These are phyloP conservation scores for Pteria penguin DNA, from an alignment of 2,888 invertebrate genomes.

Conservation along the genomic window DNA sequence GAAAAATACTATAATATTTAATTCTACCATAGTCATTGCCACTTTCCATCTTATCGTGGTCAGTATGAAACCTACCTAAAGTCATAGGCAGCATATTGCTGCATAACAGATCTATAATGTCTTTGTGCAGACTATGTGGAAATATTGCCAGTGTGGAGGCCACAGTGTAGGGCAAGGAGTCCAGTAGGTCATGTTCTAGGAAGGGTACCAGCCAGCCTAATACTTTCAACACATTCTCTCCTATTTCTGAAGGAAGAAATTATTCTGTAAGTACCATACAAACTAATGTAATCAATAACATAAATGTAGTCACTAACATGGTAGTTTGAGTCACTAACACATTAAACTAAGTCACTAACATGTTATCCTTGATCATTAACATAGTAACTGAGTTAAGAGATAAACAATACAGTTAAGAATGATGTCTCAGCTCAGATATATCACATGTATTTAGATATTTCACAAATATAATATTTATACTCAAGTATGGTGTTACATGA, in stretches of 20 bases:
- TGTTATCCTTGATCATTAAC: background rate
- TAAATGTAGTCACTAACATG: too few species aligned
- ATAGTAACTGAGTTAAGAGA: too few species aligned
- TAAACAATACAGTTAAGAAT: too few species aligned
- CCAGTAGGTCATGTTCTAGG: conserved; percentile 96
- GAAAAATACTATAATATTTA: too few species aligned
- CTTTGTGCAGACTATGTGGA: conserved; percentile 93
- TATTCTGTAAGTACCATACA: too few species aligned
- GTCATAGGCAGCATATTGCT: conserved; percentile 98
- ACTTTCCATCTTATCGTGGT: too few species aligned
- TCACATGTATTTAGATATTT: too few species aligned
- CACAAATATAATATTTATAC: too few species aligned
- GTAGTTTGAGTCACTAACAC: background rate
- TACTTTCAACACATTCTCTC: conserved; percentile 95
- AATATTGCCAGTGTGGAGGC: conserved; percentile 96
- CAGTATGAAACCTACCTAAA: conserved; percentile 82
- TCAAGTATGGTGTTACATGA: too few species aligned
- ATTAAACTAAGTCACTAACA: background rate
- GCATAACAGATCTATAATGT: conserved; percentile 95
- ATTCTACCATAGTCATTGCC: too few species aligned
- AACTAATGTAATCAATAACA: too few species aligned
- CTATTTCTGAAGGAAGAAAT: conserved; percentile 85
- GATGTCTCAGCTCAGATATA: too few species aligned
- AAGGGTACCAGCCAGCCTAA: conserved; percentile 97
- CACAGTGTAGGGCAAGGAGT: conserved; percentile 95